phyloP scores from a whole-genome alignment of 2,888 invertebrate species.

The Anagyrus pseudococci region DNA sequence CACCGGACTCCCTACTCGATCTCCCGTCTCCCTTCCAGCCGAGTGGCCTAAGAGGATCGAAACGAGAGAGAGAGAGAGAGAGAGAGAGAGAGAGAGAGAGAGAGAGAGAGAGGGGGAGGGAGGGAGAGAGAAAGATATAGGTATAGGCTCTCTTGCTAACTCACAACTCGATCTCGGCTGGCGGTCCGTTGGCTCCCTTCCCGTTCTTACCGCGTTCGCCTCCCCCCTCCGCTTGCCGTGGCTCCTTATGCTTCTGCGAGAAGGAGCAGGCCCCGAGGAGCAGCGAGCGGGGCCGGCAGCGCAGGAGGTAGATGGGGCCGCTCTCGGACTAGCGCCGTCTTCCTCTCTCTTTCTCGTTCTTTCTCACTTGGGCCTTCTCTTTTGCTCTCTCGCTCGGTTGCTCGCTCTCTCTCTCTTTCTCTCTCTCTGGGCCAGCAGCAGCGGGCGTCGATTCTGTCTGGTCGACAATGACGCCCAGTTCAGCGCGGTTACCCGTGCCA shows the following conservation, averaged over 20 bases:
- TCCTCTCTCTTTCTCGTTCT: neutral
- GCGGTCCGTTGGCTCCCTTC: slow-evolving; percentile 14
- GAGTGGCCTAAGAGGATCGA: no score
- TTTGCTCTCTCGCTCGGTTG: neutral
- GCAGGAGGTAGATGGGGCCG: neutral
- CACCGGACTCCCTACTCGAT: slow-evolving; percentile 24
- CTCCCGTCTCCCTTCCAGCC: slow-evolving; percentile 26
- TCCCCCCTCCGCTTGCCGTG: no score
- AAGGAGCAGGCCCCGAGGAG: neutral
- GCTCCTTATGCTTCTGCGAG: no score
- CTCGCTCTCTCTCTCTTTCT: slow-evolving; percentile 6
- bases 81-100: no score
- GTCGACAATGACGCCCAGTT: slow-evolving; percentile 60
- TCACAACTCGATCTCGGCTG: slow-evolving; percentile 13
- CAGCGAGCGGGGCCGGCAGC: neutral
- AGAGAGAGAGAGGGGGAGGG: no score
- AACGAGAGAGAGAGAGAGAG: no score
- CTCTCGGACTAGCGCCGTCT: neutral
- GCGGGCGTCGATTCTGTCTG: slow-evolving; percentile 12
- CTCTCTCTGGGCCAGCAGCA: slow-evolving; percentile 14
- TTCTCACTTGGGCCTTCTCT: neutral
- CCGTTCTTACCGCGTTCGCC: no score
- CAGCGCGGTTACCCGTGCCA: slow-evolving; percentile 50
- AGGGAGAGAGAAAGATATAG: no score
- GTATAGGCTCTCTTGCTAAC: slow-evolving; percentile 12